Evolutionary conservation across 1,140 invertebrate genomes (phyloP).

Genomic region (Tenebrio molitor): DNA sequence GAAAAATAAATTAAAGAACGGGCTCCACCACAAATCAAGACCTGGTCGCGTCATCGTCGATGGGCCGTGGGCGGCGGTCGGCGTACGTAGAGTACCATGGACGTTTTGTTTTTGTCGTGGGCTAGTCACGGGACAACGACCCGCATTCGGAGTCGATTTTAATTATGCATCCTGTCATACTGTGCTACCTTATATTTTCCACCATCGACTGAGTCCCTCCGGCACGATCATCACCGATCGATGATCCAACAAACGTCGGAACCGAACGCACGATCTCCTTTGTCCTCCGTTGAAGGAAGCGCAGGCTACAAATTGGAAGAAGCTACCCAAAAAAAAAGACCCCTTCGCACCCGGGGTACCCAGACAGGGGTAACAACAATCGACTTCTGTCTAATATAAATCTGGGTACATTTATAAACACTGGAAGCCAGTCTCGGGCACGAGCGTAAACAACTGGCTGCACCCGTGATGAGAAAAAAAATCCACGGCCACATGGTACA

Average conservation of each 20-base stretch:
- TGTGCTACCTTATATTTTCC: not conserved
- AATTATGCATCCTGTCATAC: conserved; percentile 5
- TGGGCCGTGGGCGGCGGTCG: conserved; percentile 6
- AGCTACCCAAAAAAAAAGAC: not conserved
- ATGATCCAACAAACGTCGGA: not conserved
- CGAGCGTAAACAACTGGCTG: conserved; percentile 32
- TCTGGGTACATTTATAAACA: conserved; percentile 24
- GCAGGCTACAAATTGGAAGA: not conserved
- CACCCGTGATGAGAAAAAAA: conserved; percentile 19
- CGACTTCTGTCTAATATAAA: conserved; percentile 8
- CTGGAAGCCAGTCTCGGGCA: conserved; percentile 21
- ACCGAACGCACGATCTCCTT: not conserved
- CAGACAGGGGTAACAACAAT: conserved; percentile 5
- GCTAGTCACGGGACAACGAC: conserved; percentile 22
- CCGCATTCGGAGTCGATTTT: conserved; percentile 9
- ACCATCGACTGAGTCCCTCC: not conserved
- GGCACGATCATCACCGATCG: not conserved
- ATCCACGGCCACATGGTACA: conserved; percentile 6
- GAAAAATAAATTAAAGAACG: conserved; percentile 38
- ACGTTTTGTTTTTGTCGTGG: conserved; percentile 16
- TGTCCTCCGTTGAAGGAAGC: no score
- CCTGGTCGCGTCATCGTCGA: not conserved
- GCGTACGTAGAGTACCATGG: conserved; percentile 1
- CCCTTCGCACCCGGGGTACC: not conserved
- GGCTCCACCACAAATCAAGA: conserved; percentile 5